These are phyloP conservation scores for Artemisiospiza belli DNA, from an alignment of 2,113 vertebrate genomes.

Conservation along the genomic window DNA sequence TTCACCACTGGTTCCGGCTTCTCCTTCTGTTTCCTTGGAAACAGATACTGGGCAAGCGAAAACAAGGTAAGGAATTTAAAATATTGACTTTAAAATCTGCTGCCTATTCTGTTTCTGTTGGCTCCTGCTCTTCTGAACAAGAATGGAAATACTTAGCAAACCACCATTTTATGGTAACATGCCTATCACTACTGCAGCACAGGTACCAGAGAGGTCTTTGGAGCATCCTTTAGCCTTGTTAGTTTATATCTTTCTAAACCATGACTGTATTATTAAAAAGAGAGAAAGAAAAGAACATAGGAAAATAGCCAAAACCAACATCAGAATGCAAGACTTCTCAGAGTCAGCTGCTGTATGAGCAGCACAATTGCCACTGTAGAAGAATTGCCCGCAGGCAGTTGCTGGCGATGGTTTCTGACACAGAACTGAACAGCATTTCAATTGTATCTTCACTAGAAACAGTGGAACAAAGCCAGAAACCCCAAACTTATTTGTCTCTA, in stretches of 20 bases:
- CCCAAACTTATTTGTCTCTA: background rate
- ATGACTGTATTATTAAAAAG: background rate
- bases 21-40: slow-evolving; percentile 57
- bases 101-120: background rate
- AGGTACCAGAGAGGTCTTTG: background rate
- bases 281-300: background rate
- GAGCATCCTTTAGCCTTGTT: background rate
- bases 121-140: background rate
- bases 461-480: background rate
- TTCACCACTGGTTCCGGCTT: background rate
- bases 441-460: background rate
- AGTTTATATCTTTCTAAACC: background rate
- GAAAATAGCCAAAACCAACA: background rate
- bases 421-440: background rate
- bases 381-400: background rate
- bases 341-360: background rate
- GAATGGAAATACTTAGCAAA: background rate
- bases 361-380: background rate
- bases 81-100: slow-evolving; percentile 24
- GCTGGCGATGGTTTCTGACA: background rate
- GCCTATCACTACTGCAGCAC: rapidly evolving
- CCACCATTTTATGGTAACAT: background rate
- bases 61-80: slow-evolving; percentile 29
- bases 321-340: background rate
- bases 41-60: slow-evolving; percentile 1